Evolutionary conservation across 2,888 invertebrate species (phyloP), one percentile per base, ranked within the genome.

Genomic region (Andrena marginata): DNA sequence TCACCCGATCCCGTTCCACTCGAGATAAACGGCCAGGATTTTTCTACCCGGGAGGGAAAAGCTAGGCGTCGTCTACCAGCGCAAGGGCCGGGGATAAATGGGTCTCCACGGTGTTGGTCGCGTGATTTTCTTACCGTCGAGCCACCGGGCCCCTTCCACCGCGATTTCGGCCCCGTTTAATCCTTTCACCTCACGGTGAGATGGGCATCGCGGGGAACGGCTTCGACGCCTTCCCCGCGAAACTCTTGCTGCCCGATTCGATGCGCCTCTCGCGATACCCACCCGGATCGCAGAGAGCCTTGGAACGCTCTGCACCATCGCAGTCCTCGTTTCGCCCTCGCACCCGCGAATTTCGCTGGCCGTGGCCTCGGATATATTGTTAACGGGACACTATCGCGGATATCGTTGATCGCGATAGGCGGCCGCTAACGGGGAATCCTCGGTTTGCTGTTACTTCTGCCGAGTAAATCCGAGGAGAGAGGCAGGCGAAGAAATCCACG

Each of bases 181-280:
- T 85, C 85, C 87, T 87, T 87, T 87, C 87, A 87, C 87, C 80
- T 82, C 62, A 49, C 64, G 42, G 13, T 29, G 60, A 76, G 78
- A 84, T 74, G 74, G 60, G 26, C 70, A 81, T 75, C 80, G 68
- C 29, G 67, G 60, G 60, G 60, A 76, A 62, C 60, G 23, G 54
- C 42, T 59, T 69, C 62, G 59, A 29, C 63, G 20, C 31, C 71
- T 51, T 80, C 77, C 73, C 54, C 70, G 20, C 65, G 69, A 60
- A 70, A 73, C 33, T 72, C 56, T 35, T 26, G 35, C 64, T n/a
- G 49, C 23, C 13, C 13, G 26, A 33, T 29, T 67, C 81, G 31
- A 73, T 59, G 64, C 48, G 63, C 62, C 31, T 74, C 31, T 51
- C 56, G 29, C 48, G 35, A 13, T 51, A 33, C 31, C 8, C 20